Evolutionary conservation across 2,888 invertebrate species (phyloP).

Genomic region (Prionchulus punctatus): DNA sequence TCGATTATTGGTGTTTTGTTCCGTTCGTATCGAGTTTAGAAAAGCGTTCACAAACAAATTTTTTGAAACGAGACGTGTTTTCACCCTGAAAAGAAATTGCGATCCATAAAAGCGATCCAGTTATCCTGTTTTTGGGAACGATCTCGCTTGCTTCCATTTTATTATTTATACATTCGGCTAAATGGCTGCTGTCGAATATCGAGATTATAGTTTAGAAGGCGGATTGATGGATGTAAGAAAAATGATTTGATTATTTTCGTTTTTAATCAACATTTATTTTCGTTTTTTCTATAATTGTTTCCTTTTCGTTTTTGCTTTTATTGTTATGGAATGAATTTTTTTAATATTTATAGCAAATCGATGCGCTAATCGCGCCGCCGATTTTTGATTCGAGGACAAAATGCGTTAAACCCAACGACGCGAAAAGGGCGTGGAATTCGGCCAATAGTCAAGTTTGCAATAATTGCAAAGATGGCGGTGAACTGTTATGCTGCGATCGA

Average conservation of each 20-base stretch:
- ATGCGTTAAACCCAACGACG: background rate
- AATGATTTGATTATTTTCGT: background rate
- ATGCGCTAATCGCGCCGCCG: conserved; percentile 10
- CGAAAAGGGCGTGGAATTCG: conserved; percentile 2
- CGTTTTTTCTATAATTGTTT: background rate
- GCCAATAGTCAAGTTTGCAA: conserved; percentile 53
- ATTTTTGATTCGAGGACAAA: background rate
- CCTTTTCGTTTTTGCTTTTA: background rate
- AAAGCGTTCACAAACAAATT: no score
- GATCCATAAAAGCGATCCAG: no score
- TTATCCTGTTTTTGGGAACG: no score
- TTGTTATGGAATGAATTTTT: background rate
- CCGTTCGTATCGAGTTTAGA: no score
- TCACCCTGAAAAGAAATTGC: no score
- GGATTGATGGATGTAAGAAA: conserved; percentile 11
- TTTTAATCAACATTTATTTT: background rate
- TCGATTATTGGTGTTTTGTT: no score
- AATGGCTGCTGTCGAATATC: conserved; percentile 1
- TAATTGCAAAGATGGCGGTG: conserved; percentile 82
- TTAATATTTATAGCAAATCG: conserved; percentile 5
- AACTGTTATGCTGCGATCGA: conserved; percentile 81
- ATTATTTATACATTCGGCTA: no score
- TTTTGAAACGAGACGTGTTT: no score
- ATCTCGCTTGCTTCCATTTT: no score
- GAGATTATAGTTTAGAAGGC: conserved; percentile 7